These are phyloP conservation scores for Epistrophella euchroma DNA, from an alignment of 2,888 invertebrate species.

Conservation along the genomic window DNA sequence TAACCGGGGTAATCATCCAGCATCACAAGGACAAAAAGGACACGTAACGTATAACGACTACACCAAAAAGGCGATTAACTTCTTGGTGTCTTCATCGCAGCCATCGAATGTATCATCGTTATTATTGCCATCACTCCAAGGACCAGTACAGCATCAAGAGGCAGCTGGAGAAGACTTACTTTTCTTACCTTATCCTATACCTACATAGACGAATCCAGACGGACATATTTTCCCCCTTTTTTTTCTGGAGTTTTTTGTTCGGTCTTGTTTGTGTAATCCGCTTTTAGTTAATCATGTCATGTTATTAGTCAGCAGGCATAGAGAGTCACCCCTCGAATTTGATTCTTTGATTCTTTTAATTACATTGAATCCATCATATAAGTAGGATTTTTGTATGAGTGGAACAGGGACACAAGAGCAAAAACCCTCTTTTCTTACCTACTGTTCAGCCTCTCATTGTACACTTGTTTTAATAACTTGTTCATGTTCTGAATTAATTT, in stretches of 20 bases:
- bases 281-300: conserved; percentile 76
- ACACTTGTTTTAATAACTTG: conserved; percentile 64
- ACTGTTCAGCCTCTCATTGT: conserved; percentile 33
- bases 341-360: conserved; percentile 76
- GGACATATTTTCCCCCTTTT: conserved; percentile 37
- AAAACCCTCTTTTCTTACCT: conserved; percentile 20
- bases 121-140: conserved; percentile 31
- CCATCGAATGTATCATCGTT: conserved; percentile 66
- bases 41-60: conserved; percentile 32
- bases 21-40: conserved; percentile 28
- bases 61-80: conserved; percentile 72
- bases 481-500: conserved; percentile 74
- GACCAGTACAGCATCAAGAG: conserved; percentile 8
- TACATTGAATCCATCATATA: conserved; percentile 75
- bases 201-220: background rate
- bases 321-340: conserved; percentile 65
- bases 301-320: conserved; percentile 58
- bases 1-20: conserved; percentile 68
- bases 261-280: conserved; percentile 68
- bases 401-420: conserved; percentile 3
- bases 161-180: conserved; percentile 43
- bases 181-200: conserved; percentile 48
- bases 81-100: conserved; percentile 56
- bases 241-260: conserved; percentile 18
- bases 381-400: conserved; percentile 27